phyloP scores from a whole-genome alignment of 2,113 vertebrate genomes.

The Arothron firmamentum region DNA sequence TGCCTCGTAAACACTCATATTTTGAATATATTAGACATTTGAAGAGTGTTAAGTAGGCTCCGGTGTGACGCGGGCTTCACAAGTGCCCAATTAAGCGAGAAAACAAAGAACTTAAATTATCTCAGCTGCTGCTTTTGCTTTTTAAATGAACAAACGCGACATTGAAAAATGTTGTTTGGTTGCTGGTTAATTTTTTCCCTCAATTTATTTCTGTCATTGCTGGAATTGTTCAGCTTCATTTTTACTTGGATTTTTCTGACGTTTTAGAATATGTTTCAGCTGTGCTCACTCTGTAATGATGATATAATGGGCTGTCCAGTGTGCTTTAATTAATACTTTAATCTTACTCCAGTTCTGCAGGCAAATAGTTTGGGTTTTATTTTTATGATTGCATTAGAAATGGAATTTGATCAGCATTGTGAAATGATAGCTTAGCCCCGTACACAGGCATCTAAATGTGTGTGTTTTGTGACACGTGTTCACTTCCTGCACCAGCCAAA shows the following conservation, averaged over 20 bases:
- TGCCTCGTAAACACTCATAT: slow-evolving; percentile 33
- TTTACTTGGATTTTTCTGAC: slow-evolving; percentile 11
- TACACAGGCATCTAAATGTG: not conserved
- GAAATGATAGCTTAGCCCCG: too few relatives aligned
- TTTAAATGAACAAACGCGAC: slow-evolving; percentile 2
- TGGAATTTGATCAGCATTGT: too few relatives aligned
- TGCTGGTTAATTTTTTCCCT: not conserved
- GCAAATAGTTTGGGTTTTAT: too few relatives aligned
- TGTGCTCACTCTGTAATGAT: slow-evolving; percentile 7
- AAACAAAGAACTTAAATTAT: slow-evolving; percentile 49
- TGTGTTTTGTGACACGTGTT: too few relatives aligned
- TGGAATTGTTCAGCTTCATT: slow-evolving; percentile 21
- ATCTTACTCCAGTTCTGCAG: not conserved
- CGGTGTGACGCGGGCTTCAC: slow-evolving; percentile 15
- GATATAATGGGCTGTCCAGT: slow-evolving; percentile 21
- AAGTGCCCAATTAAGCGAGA: slow-evolving; percentile 42
- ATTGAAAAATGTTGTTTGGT: too few relatives aligned
- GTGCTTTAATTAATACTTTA: slow-evolving; percentile 12
- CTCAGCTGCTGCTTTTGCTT: slow-evolving; percentile 20
- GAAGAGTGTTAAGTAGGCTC: slow-evolving; percentile 37
- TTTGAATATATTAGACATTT: too few relatives aligned
- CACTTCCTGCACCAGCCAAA: not conserved
- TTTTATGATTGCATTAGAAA: too few relatives aligned
- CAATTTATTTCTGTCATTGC: slow-evolving; percentile 5
- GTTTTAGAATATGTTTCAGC: not conserved